Conservation (phyloP, 2,888 invertebrate genomes). For the Tetanocera ferruginea region DNA sequence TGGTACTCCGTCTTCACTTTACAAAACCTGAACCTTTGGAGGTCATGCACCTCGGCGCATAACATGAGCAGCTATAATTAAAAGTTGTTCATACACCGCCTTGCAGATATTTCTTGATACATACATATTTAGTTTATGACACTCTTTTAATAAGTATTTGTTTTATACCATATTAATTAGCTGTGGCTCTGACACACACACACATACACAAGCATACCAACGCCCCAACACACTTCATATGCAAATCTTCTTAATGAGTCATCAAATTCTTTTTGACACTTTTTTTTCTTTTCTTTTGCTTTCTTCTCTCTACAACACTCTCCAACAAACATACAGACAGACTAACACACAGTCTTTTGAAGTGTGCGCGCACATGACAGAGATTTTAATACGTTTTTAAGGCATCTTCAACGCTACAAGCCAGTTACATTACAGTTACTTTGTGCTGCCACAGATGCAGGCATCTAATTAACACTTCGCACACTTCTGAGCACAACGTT, state of each 20-base stretch:
- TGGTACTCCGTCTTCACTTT: too few species aligned
- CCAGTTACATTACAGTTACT: not conserved
- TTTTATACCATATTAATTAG: too few species aligned
- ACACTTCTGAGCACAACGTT: not conserved
- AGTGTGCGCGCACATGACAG: not conserved
- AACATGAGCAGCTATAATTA: not conserved
- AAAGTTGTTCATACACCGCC: not conserved
- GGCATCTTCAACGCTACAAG: not conserved
- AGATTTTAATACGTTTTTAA: not conserved
- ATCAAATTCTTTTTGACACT: not conserved
- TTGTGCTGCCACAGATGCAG: not conserved
- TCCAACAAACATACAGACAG: not conserved
- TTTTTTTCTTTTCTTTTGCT: not conserved
- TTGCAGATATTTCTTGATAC: not conserved
- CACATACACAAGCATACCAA: not conserved
- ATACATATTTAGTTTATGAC: too few species aligned
- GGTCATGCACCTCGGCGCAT: not conserved
- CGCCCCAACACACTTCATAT: not conserved
- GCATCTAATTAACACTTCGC: not conserved
- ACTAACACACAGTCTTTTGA: not conserved
- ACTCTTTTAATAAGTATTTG: too few species aligned
- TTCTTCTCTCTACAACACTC: not conserved
- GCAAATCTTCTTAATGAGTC: slow-evolving; percentile 1
- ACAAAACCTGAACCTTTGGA: too few species aligned
- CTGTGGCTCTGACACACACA: not conserved